Base-by-base conservation (phyloP, 2,888 invertebrate genomes). In the Catocala nupta region DNA sequence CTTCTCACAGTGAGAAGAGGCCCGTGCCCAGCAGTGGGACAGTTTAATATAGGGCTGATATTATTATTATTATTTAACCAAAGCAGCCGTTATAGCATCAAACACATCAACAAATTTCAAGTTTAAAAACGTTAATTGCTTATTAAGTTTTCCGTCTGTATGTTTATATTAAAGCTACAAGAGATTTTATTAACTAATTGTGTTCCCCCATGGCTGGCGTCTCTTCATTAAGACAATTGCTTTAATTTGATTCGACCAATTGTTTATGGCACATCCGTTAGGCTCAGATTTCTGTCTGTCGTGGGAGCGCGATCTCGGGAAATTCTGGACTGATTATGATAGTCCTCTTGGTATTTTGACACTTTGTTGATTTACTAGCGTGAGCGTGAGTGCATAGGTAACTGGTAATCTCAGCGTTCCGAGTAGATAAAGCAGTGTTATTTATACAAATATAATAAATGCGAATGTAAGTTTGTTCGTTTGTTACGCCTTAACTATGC, bases 161-260 rank as follows among this genome's bases (percentile, higher is more conserved):
- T 43, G 9, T 68, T 69, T 65, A 72, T 72, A 79, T 78, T 77
- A 8, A 36, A 39, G 36, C 9, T 39, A 71, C 78, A 80, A 79
- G 72, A 76, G 82, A 79, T 81, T 82, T 81, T 82, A 90, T 88
- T 84, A 77, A 81, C 80, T 89, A 89, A 91, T 89, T 86, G 86
- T 67, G 68, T 69, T 78, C 81, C 87, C 83, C 81, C 75, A 75
- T 68, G 61, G 59, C 75, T 73, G 74, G 78, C 73, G 68, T 55
- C 75, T 70, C 66, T 70, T 82, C 79, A 86, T 90, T 85, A 82
- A 74, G 73, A 70, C 87, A 90, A 91, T 92, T 90, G 86, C 82
- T 82, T 83, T 90, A 88, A 91, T 92, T 86, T 78, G 81, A 86
- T 89, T 82, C 85, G 87, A 87, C 86, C 81, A 87, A 84, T 86